Conservation (phyloP, 1,140 invertebrate species). For the Hyles euphorbiae region DNA sequence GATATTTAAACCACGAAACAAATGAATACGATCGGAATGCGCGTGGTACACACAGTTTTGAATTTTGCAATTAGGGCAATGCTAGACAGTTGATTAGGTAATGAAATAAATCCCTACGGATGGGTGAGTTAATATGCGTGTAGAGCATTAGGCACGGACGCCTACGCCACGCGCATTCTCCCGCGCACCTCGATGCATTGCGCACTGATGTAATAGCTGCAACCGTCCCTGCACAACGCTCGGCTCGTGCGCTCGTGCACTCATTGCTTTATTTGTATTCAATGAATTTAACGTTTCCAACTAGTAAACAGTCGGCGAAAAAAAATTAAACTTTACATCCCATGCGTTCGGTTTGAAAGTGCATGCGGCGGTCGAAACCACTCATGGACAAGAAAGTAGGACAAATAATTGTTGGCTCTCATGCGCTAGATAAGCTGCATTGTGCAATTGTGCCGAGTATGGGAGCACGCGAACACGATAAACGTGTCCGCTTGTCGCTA, state of each 20-base stretch:
- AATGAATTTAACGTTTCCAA: no score
- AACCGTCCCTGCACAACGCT: slow-evolving; percentile 33
- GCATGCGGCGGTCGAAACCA: slow-evolving; percentile 40
- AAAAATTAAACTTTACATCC: slow-evolving; percentile 18
- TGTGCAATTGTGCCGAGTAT: slow-evolving; percentile 53
- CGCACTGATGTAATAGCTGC: slow-evolving; percentile 39
- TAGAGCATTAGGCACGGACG: not conserved
- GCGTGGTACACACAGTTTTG: no score
- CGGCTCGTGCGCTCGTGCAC: no score
- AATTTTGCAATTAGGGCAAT: no score
- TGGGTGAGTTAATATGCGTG: slow-evolving; percentile 1
- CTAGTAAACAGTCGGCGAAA: no score
- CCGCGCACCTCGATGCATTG: slow-evolving; percentile 20
- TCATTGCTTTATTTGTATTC: slow-evolving; percentile 4
- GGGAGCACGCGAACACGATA: slow-evolving; percentile 43
- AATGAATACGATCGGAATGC: no score
- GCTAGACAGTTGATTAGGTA: no score
- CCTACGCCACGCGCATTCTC: slow-evolving; percentile 15
- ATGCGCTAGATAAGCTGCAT: slow-evolving; percentile 64
- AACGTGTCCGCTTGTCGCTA: slow-evolving; percentile 53
- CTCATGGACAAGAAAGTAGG: slow-evolving; percentile 48
- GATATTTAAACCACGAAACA: no score
- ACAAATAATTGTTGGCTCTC: slow-evolving; percentile 59
- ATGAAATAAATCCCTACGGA: no score
- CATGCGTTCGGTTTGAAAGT: slow-evolving; percentile 39